Base-by-base conservation (phyloP, 2,888 invertebrate genomes). In the Nomada fabriciana region DNA sequence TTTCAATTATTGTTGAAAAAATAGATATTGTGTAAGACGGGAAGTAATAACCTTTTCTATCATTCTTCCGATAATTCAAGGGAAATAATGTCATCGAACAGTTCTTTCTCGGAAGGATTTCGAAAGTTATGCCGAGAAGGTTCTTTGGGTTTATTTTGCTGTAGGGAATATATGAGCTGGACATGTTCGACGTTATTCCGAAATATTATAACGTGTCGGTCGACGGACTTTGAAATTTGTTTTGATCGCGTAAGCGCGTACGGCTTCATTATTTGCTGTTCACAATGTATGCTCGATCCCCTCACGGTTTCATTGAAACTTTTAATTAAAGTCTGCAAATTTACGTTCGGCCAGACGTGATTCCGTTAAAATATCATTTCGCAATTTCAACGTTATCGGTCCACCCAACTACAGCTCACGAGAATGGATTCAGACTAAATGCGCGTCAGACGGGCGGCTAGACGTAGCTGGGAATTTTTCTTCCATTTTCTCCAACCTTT, bases 291-390 rank as follows among this genome's bases (percentile, higher is more conserved):
- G 77, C 65, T 50, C 71, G 70, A 78, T 68, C 69, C 61, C 52
- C 68, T 20, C 55, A 53, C 65, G 55, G 79, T 67, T 85, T 82
- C 84, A 84, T 84, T 84, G 82, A 89, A 90, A 90, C 84, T 89
- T 90, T 90, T 90, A 90, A 90, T 90, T 89, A 90, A 90, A 90
- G 85, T 84, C 86, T 83, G 88, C 77, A 89, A 90, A 90, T 90
- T 90, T 90, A 89, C 89, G 86, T 87, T 82, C 86, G 76, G 79
- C 83, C 82, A 80, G 83, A 85, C 88, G 86, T 85, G 85, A 86
- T 86, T 86, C 80, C 84, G 88, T 88, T 90, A 86, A 88, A 88
- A 90, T 90, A 90, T 89, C 84, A 90, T 90, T 90, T 87, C 78
- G 80, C 87, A 82, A 87, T 89, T 88, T 85, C 82, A 80, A 83